Base-by-base conservation (phyloP, 2,797 vertebrate species). In the Anguilla marmorata region DNA sequence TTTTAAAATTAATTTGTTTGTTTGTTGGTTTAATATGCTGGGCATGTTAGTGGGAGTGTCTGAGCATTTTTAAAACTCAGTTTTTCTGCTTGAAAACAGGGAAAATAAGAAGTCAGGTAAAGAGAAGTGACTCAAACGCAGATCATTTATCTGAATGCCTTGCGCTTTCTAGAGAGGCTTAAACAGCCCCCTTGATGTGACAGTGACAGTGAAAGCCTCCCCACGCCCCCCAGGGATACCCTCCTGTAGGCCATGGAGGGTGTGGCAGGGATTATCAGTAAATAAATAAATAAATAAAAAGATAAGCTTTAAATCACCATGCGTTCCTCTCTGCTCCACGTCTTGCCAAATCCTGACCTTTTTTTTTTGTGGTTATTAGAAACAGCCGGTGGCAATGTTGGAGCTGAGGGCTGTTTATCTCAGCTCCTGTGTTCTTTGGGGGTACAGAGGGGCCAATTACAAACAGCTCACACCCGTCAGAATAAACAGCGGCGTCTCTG, bases 221-320 rank as follows among this genome's bases (percentile, higher is more conserved):
- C 54, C 27, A 50, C 83, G 74, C 11, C 58, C 84, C 37, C 21
- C 30, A 52, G 27, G 79, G 24, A 37, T 37, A 14, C 16, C 41
- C 37, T 48, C 16, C 33, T 41, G 12, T 37, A 45, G 76, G 37
- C 76, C 14, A 14, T 24, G 21, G 37, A 80, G 76, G 76, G 41
- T 80, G 76, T 41, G 76, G 21, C 76, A 21, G 76, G 33, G 33
- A 24, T 37, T 24, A 21, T 21, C 24, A 72, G 6, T 9, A 30
- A 72, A 72, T 27, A 63, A 63, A 72, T 24, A 72, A 72, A 5
- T 9, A 58, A 79, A 89, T 89, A 86, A 85, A 91, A 72, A 90
- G 87, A 89, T 72, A 91, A 54, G 54, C 87, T 83, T 89, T 87
- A 86, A 92, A 91, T 91, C 88, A 90, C 82, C 50, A 87, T 88